These are phyloP conservation scores for Bubo blakistoni DNA, from an alignment of 2,113 vertebrate species.

Conservation along the genomic window DNA sequence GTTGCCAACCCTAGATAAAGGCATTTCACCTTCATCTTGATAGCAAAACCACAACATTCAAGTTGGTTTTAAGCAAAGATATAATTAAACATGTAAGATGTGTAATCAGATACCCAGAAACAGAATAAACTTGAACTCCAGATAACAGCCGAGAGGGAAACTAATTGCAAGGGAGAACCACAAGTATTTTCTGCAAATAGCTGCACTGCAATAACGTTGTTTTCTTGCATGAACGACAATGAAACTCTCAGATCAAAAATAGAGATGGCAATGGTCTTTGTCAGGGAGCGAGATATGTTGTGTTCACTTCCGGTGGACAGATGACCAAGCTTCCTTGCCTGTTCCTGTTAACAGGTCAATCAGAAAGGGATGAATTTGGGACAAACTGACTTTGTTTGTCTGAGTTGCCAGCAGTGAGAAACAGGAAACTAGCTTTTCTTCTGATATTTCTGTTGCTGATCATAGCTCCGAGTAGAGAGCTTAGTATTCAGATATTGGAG, in stretches of 20 bases:
- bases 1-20: not conserved
- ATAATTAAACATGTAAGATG: no score
- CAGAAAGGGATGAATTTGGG: not conserved
- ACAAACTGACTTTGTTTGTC: not conserved
- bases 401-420: no score
- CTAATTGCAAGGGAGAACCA: not conserved
- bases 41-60: not conserved
- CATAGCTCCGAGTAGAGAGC: not conserved
- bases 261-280: not conserved
- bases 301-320: not conserved
- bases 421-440: no score
- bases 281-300: not conserved
- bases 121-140: no score
- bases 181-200: not conserved
- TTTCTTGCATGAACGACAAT: not conserved
- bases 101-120: no score
- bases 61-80: not conserved
- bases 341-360: no score
- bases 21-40: not conserved
- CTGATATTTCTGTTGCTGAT: not conserved
- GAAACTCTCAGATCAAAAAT: not conserved
- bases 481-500: not conserved
- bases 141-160: not conserved
- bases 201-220: not conserved
- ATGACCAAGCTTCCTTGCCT: not conserved